Base-by-base conservation (phyloP, 2,888 invertebrate genomes). In the Gymnosoma rotundatum region DNA sequence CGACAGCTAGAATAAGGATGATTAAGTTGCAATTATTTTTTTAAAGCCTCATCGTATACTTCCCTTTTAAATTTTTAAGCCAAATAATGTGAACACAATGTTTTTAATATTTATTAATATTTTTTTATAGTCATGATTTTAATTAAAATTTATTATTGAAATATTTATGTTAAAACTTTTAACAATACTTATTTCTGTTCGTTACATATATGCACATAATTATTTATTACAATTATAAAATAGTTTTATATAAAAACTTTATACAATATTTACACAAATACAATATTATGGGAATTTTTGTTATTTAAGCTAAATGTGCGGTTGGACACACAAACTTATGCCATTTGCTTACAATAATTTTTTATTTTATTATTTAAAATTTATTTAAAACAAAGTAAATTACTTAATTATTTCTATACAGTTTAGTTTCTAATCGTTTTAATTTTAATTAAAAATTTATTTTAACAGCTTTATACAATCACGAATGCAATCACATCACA, bases 261-360 rank as follows among this genome's bases (percentile, higher is more conserved):
- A 25, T 63, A 45, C 42, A 74, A 63, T 63, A 74, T 73, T 73
- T 73, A 73, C 73, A 73, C 14, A 16, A 21, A 36, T 18, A 52
- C 7, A 14, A 7, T 20, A 14, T 14, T 16, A 42, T 42, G 42
- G 7, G 6, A 48, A n/a, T n/a, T 16, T 2, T 14, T 16, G 45
- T 48, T 16, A 48, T 48, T 48, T 48, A 14, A 16, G 16, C 45
- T 48, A 7, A 2, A 42, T 14, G 42, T 42, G 42, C 7, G 3
- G 16, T n/a, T n/a, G 16, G 1, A n/a, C 14, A n/a, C 6, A n/a
- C n/a, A 48, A 48, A 16, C 14, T 48, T 9, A 4, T 42, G 12
- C 10, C 12, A 12, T 42, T 12, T 12, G 42, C 2, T 42, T 42
- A 42, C 10, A 42, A 42, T 42, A 12, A 12, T 12, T 42, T 42